Evolutionary conservation across 2,797 vertebrate species (phyloP).

Genomic region (Pampus argenteus): DNA sequence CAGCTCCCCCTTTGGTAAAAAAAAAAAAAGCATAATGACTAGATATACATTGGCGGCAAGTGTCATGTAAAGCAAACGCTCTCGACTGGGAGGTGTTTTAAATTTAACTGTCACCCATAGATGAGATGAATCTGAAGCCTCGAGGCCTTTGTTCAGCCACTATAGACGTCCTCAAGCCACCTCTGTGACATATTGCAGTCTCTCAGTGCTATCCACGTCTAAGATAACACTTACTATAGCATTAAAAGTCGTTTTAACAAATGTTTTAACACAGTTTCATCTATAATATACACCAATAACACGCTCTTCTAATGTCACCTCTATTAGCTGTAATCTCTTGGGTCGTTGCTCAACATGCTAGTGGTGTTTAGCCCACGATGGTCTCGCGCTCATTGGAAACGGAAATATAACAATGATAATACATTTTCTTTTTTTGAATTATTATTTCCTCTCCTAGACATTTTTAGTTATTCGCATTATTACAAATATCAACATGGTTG

Average conservation of each 20-base stretch:
- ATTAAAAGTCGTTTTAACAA: not conserved
- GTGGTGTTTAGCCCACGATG: not conserved
- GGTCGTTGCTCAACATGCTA: not conserved
- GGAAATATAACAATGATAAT: no score
- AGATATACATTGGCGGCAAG: slow-evolving; percentile 13
- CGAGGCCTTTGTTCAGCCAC: slow-evolving; percentile 5
- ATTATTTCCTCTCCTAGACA: no score
- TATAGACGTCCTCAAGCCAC: not conserved
- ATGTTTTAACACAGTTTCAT: no score
- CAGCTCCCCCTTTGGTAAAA: slow-evolving; percentile 24
- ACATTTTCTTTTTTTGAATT: no score
- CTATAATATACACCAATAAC: no score
- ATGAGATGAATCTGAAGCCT: slow-evolving; percentile 30
- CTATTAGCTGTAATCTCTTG: no score
- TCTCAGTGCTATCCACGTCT: not conserved
- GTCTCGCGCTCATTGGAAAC: not conserved
- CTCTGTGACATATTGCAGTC: not conserved
- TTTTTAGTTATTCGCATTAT: no score
- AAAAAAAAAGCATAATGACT: slow-evolving; percentile 27
- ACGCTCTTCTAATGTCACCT: no score
- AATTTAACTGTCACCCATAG: not conserved
- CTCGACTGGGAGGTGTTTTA: slow-evolving; percentile 16
- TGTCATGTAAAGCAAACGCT: slow-evolving; percentile 46
- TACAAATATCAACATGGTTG: no score
- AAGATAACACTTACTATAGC: not conserved